Evolutionary conservation across 2,888 invertebrate genomes (phyloP).

Genomic region (Tenthredo mesomela): DNA sequence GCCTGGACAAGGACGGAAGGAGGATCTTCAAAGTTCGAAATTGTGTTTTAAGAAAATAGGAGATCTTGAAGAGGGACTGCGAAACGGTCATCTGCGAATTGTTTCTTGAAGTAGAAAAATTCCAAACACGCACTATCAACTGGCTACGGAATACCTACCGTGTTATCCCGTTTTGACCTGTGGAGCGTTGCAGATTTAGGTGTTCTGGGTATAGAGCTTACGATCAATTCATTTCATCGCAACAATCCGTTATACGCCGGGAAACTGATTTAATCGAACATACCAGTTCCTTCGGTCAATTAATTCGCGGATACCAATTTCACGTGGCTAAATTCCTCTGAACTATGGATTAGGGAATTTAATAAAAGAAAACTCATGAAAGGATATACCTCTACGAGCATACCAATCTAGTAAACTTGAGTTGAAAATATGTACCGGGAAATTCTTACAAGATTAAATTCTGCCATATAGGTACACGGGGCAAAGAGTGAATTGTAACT

Average conservation of each 20-base stretch:
- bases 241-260: not conserved
- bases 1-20: not conserved
- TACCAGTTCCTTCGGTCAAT: constrained; percentile 18
- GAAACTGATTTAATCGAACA: constrained; percentile 29
- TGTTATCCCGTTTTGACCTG: not conserved
- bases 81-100: constrained; percentile 38
- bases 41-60: constrained; percentile 42
- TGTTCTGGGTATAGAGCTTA: not conserved
- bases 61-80: not conserved
- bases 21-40: constrained; percentile 39
- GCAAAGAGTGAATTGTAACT: not conserved
- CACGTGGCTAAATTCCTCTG: not conserved
- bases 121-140: constrained; percentile 19
- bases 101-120: not conserved
- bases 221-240: not conserved
- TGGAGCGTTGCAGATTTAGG: not conserved
- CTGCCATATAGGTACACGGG: not conserved
- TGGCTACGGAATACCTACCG: not conserved
- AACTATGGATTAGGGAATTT: not conserved
- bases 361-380: not conserved
- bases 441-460: constrained; percentile 2
- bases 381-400: not conserved
- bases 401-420: not conserved
- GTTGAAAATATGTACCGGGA: not conserved
- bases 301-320: not conserved